A percentile compares a stretch with the other conserved stretches of the same genome.
phyloP scores from a whole-genome alignment of 2,113 vertebrate genomes.

The Oreochromis tanganicae region DNA sequence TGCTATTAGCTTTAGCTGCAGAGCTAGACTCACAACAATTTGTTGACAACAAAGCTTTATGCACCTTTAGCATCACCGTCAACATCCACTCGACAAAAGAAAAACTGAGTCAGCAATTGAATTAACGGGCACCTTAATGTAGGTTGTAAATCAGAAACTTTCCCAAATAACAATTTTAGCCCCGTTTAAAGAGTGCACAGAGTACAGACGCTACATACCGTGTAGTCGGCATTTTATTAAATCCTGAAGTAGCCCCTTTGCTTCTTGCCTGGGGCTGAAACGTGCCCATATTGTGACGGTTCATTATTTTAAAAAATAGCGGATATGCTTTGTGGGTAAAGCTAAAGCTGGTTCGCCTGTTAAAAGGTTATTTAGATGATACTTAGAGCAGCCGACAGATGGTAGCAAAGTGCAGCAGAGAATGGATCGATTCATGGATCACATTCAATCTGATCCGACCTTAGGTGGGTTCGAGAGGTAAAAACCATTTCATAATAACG shows the following conservation, averaged over 20 bases:
- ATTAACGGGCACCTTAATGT: background rate
- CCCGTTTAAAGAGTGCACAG: background rate
- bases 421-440: background rate
- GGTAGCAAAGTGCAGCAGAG: slow-evolving; percentile 8
- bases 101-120: background rate
- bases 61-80: background rate
- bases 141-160: background rate
- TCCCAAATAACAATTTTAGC: background rate
- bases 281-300: background rate
- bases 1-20: background rate
- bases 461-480: background rate
- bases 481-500: background rate
- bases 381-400: background rate
- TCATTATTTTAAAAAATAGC: background rate
- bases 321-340: background rate
- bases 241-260: background rate
- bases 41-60: background rate
- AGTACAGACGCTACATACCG: slow-evolving; percentile 8
- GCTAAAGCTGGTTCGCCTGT: background rate
- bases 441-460: background rate
- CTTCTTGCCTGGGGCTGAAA: background rate
- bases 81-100: background rate
- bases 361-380: background rate
- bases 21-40: background rate
- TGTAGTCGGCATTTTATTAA: background rate